These are phyloP conservation scores for Nasonia giraulti DNA, from an alignment of 1,140 invertebrate species.

Conservation along the genomic window DNA sequence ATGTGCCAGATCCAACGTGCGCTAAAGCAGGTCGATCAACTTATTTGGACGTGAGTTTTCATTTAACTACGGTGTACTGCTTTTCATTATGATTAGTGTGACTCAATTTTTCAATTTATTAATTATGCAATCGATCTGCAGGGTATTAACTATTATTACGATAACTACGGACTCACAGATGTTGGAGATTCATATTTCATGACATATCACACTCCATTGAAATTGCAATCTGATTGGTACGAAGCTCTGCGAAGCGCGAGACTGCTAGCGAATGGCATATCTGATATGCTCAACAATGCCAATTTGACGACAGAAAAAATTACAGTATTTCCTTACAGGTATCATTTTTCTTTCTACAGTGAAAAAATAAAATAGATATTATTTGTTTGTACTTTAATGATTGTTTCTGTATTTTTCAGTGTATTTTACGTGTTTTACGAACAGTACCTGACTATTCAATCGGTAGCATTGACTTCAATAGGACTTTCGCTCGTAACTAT, in stretches of 20 bases:
- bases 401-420: constrained; percentile 72
- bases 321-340: constrained; percentile 90
- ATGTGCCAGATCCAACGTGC: constrained; percentile 89
- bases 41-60: constrained; percentile 81
- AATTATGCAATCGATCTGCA: background rate
- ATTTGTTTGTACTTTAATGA: background rate
- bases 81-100: background rate
- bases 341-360: background rate
- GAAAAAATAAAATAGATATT: background rate
- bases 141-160: constrained; percentile 45
- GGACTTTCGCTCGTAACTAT: constrained; percentile 92
- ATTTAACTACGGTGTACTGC: background rate
- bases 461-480: constrained; percentile 90
- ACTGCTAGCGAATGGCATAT: constrained; percentile 87
- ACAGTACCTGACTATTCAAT: constrained; percentile 97
- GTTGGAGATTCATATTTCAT: constrained; percentile 91
- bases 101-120: background rate
- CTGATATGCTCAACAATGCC: constrained; percentile 80
- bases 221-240: constrained; percentile 95
- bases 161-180: constrained; percentile 56
- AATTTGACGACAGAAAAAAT: constrained; percentile 73
- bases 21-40: constrained; percentile 92
- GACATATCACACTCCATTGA: constrained; percentile 96
- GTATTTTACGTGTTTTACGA: constrained; percentile 99
- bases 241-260: constrained; percentile 88